These are phyloP conservation scores for Merodon equestris DNA, from an alignment of 2,888 invertebrate species.

Conservation along the genomic window DNA sequence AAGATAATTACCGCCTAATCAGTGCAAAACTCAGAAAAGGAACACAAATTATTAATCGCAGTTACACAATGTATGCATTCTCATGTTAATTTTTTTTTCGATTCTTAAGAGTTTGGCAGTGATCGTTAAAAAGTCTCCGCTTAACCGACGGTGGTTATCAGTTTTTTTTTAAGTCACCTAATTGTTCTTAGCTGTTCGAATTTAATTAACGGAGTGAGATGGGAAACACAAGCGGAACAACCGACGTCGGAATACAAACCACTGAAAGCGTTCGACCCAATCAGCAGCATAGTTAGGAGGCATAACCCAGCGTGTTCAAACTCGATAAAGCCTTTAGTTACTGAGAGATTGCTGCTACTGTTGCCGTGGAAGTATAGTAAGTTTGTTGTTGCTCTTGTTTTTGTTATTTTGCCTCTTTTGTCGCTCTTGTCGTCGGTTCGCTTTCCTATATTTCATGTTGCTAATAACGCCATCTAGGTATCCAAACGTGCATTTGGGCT, in stretches of 20 bases:
- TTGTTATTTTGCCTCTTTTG: too few species aligned
- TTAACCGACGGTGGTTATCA: slow-evolving; percentile 38
- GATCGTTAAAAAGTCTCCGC: slow-evolving; percentile 25
- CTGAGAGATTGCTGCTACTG: too few species aligned
- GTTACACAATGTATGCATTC: background rate
- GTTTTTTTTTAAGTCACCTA: slow-evolving; percentile 42
- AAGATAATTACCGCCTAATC: slow-evolving; percentile 11
- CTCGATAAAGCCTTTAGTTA: slow-evolving; percentile 34
- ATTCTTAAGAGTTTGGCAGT: slow-evolving; percentile 23
- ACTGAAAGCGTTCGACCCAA: slow-evolving; percentile 22
- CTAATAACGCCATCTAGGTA: too few species aligned
- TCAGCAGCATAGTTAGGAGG: slow-evolving; percentile 40
- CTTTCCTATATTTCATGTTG: too few species aligned
- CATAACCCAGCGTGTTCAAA: slow-evolving; percentile 40
- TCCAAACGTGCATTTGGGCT: too few species aligned
- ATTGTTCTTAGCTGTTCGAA: slow-evolving; percentile 32
- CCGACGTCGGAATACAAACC: slow-evolving; percentile 9
- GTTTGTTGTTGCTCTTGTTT: too few species aligned
- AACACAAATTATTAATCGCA: background rate
- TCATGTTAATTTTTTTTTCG: slow-evolving; percentile 12
- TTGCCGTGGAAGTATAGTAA: too few species aligned
- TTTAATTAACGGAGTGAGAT: slow-evolving; percentile 48
- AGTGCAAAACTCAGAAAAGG: slow-evolving; percentile 8
- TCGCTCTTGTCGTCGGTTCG: too few species aligned
- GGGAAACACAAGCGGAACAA: background rate